Conservation (phyloP, 2,888 invertebrate species). For the Odontomyia ornata region DNA sequence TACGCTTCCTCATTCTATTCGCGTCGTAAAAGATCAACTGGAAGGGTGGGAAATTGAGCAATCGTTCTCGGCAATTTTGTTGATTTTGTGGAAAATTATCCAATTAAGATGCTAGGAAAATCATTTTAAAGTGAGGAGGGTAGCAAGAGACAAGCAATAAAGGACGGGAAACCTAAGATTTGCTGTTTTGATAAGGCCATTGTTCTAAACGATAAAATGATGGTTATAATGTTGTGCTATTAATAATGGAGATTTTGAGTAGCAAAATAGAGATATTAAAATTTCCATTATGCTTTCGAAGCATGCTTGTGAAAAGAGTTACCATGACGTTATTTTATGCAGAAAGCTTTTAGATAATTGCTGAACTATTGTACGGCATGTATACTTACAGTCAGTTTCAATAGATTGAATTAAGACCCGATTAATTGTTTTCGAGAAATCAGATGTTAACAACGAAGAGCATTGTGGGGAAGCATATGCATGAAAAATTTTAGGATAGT, state of each 20-base stretch:
- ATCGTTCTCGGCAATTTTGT: constrained; percentile 29
- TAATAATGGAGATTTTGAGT: constrained; percentile 30
- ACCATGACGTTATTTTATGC: too few species aligned
- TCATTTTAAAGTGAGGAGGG: constrained; percentile 44
- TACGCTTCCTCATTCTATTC: not conserved
- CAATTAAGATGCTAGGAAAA: constrained; percentile 47
- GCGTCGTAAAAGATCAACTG: not conserved
- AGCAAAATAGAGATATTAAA: constrained; percentile 34
- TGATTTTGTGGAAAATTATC: constrained; percentile 47
- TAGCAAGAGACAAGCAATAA: constrained; percentile 18
- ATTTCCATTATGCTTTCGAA: not conserved
- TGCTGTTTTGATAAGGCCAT: constrained; percentile 41
- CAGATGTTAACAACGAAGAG: too few species aligned
- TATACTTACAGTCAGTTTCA: too few species aligned
- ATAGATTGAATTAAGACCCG: too few species aligned
- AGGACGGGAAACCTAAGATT: constrained; percentile 42
- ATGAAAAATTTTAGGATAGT: too few species aligned
- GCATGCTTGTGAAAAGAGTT: not conserved
- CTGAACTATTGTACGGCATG: too few species aligned
- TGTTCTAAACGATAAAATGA: constrained; percentile 45
- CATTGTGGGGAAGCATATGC: too few species aligned
- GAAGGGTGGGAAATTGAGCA: constrained; percentile 34
- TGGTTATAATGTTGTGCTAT: constrained; percentile 32
- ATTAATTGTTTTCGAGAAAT: too few species aligned
- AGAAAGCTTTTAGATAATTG: too few species aligned